Conservation (phyloP, 2,888 invertebrate species). For the Drosophila kambysellisi region DNA sequence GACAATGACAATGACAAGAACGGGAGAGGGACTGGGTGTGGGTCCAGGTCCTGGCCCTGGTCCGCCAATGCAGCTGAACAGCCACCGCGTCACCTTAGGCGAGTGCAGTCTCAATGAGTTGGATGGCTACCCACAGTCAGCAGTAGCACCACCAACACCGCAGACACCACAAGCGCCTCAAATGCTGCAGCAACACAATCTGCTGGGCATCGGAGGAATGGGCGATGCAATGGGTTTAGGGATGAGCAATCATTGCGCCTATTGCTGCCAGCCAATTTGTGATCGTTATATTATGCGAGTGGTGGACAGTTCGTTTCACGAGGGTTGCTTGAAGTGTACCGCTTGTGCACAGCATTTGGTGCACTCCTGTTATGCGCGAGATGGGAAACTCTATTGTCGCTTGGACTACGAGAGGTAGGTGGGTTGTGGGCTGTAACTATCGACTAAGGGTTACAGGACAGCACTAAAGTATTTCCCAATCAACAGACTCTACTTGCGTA, state of each 20-base stretch:
- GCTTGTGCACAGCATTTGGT: conserved; percentile 90
- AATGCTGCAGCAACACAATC: conserved; percentile 52
- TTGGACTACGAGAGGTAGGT: conserved; percentile 92
- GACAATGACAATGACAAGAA: conserved; percentile 41
- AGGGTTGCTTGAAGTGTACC: conserved; percentile 91
- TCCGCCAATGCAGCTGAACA: conserved; percentile 55
- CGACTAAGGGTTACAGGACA: not conserved
- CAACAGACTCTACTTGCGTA: conserved; percentile 89
- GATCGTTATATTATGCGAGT: conserved; percentile 92
- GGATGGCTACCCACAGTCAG: conserved; percentile 53
- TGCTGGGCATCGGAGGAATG: conserved; percentile 27
- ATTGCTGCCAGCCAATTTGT: conserved; percentile 90
- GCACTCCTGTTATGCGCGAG: conserved; percentile 91
- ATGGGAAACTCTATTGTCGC: conserved; percentile 91
- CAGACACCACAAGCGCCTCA: conserved; percentile 69
- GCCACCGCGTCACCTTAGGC: conserved; percentile 72
- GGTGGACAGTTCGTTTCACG: conserved; percentile 91
- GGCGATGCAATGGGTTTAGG: conserved; percentile 16
- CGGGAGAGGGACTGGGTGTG: conserved; percentile 30
- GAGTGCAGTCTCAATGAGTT: conserved; percentile 79
- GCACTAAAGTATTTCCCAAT: conserved; percentile 11
- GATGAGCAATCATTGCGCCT: conserved; percentile 86
- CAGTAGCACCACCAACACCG: conserved; percentile 34
- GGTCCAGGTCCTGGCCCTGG: conserved; percentile 57
- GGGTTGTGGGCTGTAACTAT: not conserved